phyloP scores from a whole-genome alignment of 2,888 invertebrate species.

The Meiosimyza platycephala region DNA sequence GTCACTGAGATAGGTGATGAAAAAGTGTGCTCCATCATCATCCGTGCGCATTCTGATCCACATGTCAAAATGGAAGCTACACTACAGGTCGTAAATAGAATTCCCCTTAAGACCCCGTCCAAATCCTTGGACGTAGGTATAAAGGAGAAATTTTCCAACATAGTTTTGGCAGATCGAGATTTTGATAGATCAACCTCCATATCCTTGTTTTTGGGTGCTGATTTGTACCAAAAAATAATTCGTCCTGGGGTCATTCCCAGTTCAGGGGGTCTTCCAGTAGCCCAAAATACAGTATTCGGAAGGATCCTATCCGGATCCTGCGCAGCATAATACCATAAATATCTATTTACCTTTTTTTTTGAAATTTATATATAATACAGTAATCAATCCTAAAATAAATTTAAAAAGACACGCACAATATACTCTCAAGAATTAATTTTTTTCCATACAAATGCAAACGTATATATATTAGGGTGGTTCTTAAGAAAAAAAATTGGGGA shows the following conservation, averaged over 20 bases:
- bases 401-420: no score
- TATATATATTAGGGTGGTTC: no score
- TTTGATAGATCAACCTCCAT: neutral
- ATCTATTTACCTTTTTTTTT: no score
- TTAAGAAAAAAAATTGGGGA: no score
- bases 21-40: neutral
- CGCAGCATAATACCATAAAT: no score
- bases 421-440: no score
- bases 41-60: neutral
- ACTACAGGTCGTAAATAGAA: neutral
- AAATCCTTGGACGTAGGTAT: neutral
- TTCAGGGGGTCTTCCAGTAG: constrained; percentile 3
- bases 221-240: neutral
- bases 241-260: constrained; percentile 4
- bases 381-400: no score
- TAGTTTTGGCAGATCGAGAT: neutral
- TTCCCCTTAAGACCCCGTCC: neutral
- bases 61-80: neutral
- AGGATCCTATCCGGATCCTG: no score
- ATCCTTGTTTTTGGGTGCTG: neutral
- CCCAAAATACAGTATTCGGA: constrained; percentile 7
- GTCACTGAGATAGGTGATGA: no score
- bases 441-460: no score
- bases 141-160: neutral
- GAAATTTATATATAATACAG: no score